Conservation (phyloP, 2,797 vertebrate species). For the Streptopelia turtur region DNA sequence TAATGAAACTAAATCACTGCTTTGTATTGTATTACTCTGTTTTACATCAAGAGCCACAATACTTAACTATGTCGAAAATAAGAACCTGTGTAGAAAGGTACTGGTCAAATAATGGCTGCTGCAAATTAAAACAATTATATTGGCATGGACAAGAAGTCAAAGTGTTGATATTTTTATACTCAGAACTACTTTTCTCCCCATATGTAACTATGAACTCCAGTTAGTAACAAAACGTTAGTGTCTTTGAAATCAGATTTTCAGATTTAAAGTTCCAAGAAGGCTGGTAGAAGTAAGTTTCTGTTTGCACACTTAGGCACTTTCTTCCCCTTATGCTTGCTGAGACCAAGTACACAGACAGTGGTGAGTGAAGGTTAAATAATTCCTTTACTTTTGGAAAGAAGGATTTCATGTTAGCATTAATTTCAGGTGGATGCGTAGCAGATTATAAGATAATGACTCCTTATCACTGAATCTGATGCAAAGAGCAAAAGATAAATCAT, state of each 20-base stretch:
- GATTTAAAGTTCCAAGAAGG: neutral
- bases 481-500: neutral
- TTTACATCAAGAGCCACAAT: constrained; percentile 18
- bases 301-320: neutral
- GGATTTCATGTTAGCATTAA: neutral
- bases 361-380: neutral
- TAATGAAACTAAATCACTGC: constrained; percentile 42
- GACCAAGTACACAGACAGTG: neutral
- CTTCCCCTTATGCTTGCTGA: neutral
- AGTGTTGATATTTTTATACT: neutral
- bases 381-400: neutral
- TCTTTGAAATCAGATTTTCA: constrained; percentile 1
- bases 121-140: neutral
- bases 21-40: constrained; percentile 13
- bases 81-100: neutral
- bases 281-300: neutral
- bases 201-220: neutral
- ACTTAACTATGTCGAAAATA: constrained; percentile 8
- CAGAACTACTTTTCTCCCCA: neutral
- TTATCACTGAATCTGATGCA: neutral
- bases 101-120: neutral
- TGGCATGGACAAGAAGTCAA: neutral
- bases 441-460: neutral
- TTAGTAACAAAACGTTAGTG: neutral
- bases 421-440: constrained; percentile 24